These are phyloP conservation scores for Acanthopleura granulata DNA, from an alignment of 2,888 invertebrate species.

Conservation along the genomic window DNA sequence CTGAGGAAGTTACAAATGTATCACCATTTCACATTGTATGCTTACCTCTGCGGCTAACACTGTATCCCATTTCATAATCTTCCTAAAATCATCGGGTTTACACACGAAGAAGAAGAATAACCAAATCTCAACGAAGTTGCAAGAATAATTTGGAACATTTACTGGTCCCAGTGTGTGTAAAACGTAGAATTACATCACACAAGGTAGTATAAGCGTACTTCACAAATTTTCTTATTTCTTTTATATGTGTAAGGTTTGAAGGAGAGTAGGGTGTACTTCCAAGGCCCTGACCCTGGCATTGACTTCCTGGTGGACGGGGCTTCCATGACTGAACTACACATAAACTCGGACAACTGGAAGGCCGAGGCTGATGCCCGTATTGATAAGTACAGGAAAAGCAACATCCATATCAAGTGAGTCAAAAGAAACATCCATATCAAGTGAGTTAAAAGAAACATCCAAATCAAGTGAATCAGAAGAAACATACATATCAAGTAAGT, in stretches of 20 bases:
- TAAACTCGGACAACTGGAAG: slow-evolving; percentile 29
- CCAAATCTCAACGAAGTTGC: too few relatives aligned
- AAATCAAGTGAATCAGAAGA: slow-evolving; percentile 28
- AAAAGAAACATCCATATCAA: slow-evolving; percentile 30
- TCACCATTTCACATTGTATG: too few relatives aligned
- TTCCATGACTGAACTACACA: slow-evolving; percentile 30
- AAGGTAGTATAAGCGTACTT: too few relatives aligned
- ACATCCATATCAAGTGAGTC: slow-evolving; percentile 34
- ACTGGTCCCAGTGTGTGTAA: too few relatives aligned
- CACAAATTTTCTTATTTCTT: too few relatives aligned
- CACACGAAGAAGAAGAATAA: too few relatives aligned
- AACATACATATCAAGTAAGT: slow-evolving; percentile 35
- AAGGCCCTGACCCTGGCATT: slow-evolving; percentile 38
- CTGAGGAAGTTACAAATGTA: too few relatives aligned
- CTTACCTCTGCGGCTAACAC: too few relatives aligned
- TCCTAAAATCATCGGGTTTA: too few relatives aligned
- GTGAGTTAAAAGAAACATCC: slow-evolving; percentile 30
- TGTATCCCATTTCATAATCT: too few relatives aligned
- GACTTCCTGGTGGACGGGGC: slow-evolving; percentile 39
- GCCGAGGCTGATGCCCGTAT: slow-evolving; percentile 36
- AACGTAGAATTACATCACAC: too few relatives aligned
- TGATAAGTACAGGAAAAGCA: slow-evolving; percentile 36
- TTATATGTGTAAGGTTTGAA: background rate
- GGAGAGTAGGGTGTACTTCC: slow-evolving; percentile 29
- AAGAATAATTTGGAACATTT: too few relatives aligned